Conservation (phyloP, 2,888 invertebrate genomes). For the Drosophila cyrtoloma region DNA sequence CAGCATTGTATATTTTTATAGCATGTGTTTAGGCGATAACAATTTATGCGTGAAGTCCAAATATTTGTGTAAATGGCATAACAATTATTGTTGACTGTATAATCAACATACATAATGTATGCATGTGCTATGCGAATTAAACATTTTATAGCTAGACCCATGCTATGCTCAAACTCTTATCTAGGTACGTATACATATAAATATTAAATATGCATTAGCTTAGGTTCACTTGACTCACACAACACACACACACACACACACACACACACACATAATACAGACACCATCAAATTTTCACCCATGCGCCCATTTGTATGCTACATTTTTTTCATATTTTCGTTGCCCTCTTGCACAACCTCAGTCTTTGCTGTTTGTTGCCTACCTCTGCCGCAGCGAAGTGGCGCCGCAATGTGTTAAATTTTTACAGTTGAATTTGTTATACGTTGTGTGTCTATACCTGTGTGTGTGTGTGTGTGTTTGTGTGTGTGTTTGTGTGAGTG, state of each 20-base stretch:
- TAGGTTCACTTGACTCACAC: constrained; percentile 41
- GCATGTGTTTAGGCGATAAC: constrained; percentile 21
- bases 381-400: constrained; percentile 54
- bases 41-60: constrained; percentile 47
- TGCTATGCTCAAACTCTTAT: constrained; percentile 9
- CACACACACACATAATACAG: constrained; percentile 2
- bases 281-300: constrained; percentile 25
- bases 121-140: constrained; percentile 48
- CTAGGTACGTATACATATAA: constrained; percentile 34
- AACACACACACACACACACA: background rate
- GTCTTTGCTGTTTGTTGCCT: background rate
- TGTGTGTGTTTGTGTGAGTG: constrained; percentile 24
- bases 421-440: constrained; percentile 82
- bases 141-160: constrained; percentile 37
- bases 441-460: constrained; percentile 25
- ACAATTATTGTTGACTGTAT: constrained; percentile 58
- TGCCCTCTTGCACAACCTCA: constrained; percentile 36
- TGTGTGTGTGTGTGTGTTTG: constrained; percentile 19
- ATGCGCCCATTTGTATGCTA: constrained; percentile 67
- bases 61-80: constrained; percentile 55
- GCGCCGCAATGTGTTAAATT: constrained; percentile 81
- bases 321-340: constrained; percentile 43
- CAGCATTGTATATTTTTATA: background rate
- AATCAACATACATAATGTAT: constrained; percentile 45
- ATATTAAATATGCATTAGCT: constrained; percentile 79